Evolutionary conservation across 1,140 invertebrate species (phyloP), one percentile per base, ranked within the genome.

Genomic region (Temnothorax nylanderi): DNA sequence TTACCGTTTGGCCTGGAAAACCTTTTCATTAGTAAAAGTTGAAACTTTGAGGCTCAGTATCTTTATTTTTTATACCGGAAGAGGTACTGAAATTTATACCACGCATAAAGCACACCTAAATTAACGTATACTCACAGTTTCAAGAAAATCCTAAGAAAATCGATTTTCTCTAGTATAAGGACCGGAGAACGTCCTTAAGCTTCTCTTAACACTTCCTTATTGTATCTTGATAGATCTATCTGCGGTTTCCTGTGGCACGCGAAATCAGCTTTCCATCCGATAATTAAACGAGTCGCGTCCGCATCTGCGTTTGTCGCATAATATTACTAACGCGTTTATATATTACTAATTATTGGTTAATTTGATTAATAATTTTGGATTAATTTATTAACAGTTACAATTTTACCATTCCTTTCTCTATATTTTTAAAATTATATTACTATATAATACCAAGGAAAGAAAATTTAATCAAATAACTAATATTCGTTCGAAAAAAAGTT

Each of bases 141-240:
- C n/a, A n/a, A n/a, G n/a, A n/a, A n/a, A n/a, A n/a, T n/a, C n/a
- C n/a, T n/a, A n/a, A n/a, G n/a, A n/a, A n/a, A n/a, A n/a, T n/a
- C n/a, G n/a, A n/a, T n/a, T n/a, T n/a, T n/a, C n/a, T n/a, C n/a
- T n/a, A n/a, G n/a, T n/a, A n/a, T n/a, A n/a, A n/a, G n/a, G n/a
- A n/a, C n/a, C n/a, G n/a, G n/a, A n/a, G n/a, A n/a, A n/a, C n/a
- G n/a, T n/a, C n/a, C n/a, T n/a, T n/a, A 69, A 54, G 8, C 54
- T 72, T 58, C 7, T 0, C 18, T 41, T 11, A 26, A 72, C 18
- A 72, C 58, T 82, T 82, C 51, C 65, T 72, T 58, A 58, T 82
- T 58, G 47, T 54, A 64, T 41, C 47, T 44, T 18, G 18, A 58
- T 21, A 41, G 11, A 56, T 21, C 10, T 8, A 72, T 56, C 26